phyloP scores from a whole-genome alignment of 37 sponge, comb jelly and placozoan genomes.

The Halisarca cf. caerulea region DNA sequence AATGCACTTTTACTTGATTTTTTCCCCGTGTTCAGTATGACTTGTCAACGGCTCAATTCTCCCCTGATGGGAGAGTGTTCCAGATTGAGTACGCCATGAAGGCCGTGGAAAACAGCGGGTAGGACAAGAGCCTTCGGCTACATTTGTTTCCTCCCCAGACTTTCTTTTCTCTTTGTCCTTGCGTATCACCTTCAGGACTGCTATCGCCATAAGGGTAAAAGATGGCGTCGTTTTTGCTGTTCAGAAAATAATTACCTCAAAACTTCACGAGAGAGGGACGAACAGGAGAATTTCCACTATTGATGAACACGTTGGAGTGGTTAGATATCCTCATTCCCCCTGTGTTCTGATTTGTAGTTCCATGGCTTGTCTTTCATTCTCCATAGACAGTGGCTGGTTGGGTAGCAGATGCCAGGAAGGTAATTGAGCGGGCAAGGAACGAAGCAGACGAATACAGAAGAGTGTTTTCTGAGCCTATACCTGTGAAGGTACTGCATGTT shows the following conservation, averaged over 20 bases:
- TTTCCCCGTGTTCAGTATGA: slow-evolving; percentile 71
- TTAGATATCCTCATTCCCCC: slow-evolving; percentile 29
- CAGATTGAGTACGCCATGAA: slow-evolving; percentile 95
- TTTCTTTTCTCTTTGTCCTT: too few species aligned
- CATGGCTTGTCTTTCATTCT: background rate
- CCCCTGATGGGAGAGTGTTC: slow-evolving; percentile 95
- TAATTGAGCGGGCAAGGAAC: slow-evolving; percentile 71
- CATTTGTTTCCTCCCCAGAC: too few species aligned
- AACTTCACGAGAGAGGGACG: slow-evolving; percentile 79
- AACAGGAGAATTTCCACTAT: slow-evolving; percentile 88
- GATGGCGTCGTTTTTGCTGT: slow-evolving; percentile 99
- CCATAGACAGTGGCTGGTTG: slow-evolving; percentile 76
- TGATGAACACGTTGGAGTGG: slow-evolving; percentile 92
- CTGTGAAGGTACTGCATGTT: slow-evolving; percentile 69
- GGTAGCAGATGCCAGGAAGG: slow-evolving; percentile 88
- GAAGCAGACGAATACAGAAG: slow-evolving; percentile 81
- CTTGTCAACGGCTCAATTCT: slow-evolving; percentile 91
- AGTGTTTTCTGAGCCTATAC: slow-evolving; percentile 72
- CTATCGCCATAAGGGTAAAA: slow-evolving; percentile 82
- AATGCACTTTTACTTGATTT: background rate
- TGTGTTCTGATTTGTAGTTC: too few species aligned
- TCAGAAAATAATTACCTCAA: slow-evolving; percentile 92
- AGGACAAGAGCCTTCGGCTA: slow-evolving; percentile 1
- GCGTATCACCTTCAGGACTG: slow-evolving; percentile 49
- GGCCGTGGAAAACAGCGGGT: slow-evolving; percentile 97